Evolutionary conservation across 2,888 invertebrate genomes (phyloP).

Genomic region (Synergus laeviventris): DNA sequence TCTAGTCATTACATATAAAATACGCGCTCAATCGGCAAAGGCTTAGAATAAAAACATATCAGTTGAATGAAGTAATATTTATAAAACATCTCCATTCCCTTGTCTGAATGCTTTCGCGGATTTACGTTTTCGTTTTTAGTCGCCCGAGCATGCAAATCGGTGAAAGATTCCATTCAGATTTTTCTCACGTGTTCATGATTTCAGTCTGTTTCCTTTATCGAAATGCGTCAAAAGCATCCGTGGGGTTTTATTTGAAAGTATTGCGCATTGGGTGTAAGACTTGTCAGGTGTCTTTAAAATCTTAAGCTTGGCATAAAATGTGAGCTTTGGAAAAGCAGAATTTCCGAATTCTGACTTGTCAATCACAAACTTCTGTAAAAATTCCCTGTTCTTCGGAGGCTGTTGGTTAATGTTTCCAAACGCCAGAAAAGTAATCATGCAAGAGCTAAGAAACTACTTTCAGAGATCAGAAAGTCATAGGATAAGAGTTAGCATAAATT

Average conservation of each 20-base stretch:
- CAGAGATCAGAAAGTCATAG: too few species aligned
- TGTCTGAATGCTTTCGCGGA: slow-evolving; percentile 15
- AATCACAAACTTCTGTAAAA: too few species aligned
- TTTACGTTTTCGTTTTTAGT: slow-evolving; percentile 18
- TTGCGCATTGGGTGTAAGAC: slow-evolving; percentile 11
- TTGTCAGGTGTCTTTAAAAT: slow-evolving; percentile 3
- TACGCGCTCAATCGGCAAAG: too few species aligned
- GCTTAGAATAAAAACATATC: background rate
- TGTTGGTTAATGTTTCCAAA: too few species aligned
- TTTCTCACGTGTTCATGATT: slow-evolving; percentile 33
- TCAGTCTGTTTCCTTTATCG: slow-evolving; percentile 33
- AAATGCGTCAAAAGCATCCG: slow-evolving; percentile 35
- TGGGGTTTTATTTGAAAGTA: slow-evolving; percentile 7
- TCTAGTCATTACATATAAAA: too few species aligned
- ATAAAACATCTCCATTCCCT: slow-evolving; percentile 7
- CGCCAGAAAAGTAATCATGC: too few species aligned
- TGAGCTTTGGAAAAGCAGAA: too few species aligned
- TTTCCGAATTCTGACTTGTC: too few species aligned
- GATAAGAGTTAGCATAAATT: too few species aligned
- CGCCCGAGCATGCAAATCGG: slow-evolving; percentile 27
- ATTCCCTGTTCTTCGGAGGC: too few species aligned
- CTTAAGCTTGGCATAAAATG: slow-evolving; percentile 6
- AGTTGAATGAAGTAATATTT: background rate
- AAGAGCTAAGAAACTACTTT: too few species aligned
- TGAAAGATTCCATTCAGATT: slow-evolving; percentile 4